Evolutionary conservation across 2,797 vertebrate species (phyloP), one percentile per base, ranked within the genome.

Genomic region (Cirrhinus mrigala): DNA sequence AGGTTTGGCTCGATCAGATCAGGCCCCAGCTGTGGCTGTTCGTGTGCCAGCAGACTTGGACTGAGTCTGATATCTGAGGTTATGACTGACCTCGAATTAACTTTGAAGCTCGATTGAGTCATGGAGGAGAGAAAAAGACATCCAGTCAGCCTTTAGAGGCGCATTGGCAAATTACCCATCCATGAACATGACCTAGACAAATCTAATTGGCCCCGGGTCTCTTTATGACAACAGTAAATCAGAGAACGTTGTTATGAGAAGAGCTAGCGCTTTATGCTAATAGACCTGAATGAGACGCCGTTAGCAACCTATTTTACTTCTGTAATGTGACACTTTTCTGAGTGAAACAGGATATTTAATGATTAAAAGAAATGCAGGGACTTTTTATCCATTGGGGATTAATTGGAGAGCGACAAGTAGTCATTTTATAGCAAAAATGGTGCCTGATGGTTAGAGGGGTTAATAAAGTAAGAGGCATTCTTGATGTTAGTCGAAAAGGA

Each of bases 141-240:
- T 70, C 91, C 88, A 79, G 79, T 60, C 87, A 85, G 89, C 90
- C 90, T 91, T 86, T 85, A 91, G 91, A 52, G 87, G 88, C 89
- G 90, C 88, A 87, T 86, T 89, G 89, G 90, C 90, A 92, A 90
- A 92, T 90, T 90, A 90, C 90, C 91, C 89, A 86, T 88, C 91
- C 89, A 84, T 27, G 24, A 92, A 86, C 91, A 87, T 88, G 87
- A 90, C 84, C 89, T 87, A 87, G 76, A 79, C 85, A 87, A 91
- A 93, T 93, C 89, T 92, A 93, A 94, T 95, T 94, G 93, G 91
- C 92, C 85, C 87, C 66, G 89, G 87, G 92, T 92, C 86, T 89
- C 82, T 92, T 93, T 92, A 93, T 93, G 93, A 93, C 92, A 93
- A 92, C 92, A 92, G 91, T 94, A 94, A 93, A 95, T 95, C 93